Conservation (phyloP, 2,797 vertebrate genomes). For the Discoglossus pictus region DNA sequence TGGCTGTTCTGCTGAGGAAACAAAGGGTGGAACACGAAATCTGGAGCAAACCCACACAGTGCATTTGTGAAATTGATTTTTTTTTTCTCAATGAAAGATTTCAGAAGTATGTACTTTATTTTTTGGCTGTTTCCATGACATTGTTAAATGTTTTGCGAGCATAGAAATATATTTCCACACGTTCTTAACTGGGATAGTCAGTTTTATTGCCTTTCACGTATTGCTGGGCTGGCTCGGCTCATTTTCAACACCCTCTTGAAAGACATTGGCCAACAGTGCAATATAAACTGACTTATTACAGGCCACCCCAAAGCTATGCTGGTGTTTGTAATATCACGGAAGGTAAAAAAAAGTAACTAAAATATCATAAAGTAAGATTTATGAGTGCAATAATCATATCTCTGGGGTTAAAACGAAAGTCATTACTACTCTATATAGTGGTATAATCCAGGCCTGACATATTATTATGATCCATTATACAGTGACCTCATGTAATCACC, state of each 20-base stretch:
- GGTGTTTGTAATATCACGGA: slow-evolving; percentile 8
- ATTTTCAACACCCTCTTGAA: slow-evolving; percentile 14
- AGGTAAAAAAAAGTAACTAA: slow-evolving; percentile 39
- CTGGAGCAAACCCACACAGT: slow-evolving; percentile 26
- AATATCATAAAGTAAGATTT: slow-evolving; percentile 33
- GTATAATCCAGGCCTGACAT: slow-evolving; percentile 31
- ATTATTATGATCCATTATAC: slow-evolving; percentile 24
- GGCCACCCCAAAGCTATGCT: slow-evolving; percentile 18
- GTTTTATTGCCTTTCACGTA: slow-evolving; percentile 11
- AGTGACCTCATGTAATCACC: slow-evolving; percentile 24
- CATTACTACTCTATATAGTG: slow-evolving; percentile 26
- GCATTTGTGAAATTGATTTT: slow-evolving; percentile 18
- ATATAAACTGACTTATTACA: slow-evolving; percentile 21
- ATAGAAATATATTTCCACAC: slow-evolving; percentile 16
- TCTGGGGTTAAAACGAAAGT: slow-evolving; percentile 19
- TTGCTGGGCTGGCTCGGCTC: slow-evolving; percentile 2
- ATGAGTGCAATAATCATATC: slow-evolving; percentile 37
- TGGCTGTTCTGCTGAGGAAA: slow-evolving; percentile 11
- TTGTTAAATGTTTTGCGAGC: slow-evolving; percentile 15
- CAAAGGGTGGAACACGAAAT: slow-evolving; percentile 30
- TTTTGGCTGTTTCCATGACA: slow-evolving; percentile 24
- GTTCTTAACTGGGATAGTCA: slow-evolving; percentile 14
- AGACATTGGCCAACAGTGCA: slow-evolving; percentile 4
- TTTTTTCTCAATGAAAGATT: slow-evolving; percentile 16
- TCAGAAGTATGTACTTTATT: slow-evolving; percentile 20